Percentiles rank a stretch among this genome's conserved stretches.
These are phyloP conservation scores for Hycleus phaleratus DNA, from an alignment of 1,140 invertebrate genomes.

Conservation along the genomic window DNA sequence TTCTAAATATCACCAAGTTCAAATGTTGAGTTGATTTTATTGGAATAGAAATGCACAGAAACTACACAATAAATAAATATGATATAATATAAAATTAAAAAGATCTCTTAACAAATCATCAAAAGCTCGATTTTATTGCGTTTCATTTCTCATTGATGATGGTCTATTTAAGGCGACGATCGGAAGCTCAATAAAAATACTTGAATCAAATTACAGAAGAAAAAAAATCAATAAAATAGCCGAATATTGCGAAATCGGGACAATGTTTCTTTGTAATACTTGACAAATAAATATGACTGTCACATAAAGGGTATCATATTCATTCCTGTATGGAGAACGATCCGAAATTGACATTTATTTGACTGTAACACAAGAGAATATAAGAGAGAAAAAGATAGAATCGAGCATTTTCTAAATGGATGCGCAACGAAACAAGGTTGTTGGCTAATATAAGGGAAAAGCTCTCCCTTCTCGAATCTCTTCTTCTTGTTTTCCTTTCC, in stretches of 20 bases:
- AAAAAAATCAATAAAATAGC: slow-evolving; percentile 5
- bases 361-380: neutral
- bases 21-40: too few species aligned
- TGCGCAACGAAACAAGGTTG: neutral
- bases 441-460: neutral
- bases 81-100: neutral
- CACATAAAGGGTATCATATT: slow-evolving; percentile 17
- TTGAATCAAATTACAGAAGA: too few species aligned
- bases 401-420: slow-evolving; percentile 18
- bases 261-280: neutral
- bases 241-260: slow-evolving; percentile 1
- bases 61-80: neutral
- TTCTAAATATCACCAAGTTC: too few species aligned
- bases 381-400: neutral
- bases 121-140: too few species aligned
- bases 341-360: slow-evolving; percentile 21
- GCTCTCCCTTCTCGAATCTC: neutral
- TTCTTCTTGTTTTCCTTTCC: neutral
- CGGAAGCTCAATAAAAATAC: too few species aligned
- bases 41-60: too few species aligned
- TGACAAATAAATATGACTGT: slow-evolving; percentile 18
- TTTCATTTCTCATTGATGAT: too few species aligned
- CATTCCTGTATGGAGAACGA: slow-evolving; percentile 15
- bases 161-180: too few species aligned
- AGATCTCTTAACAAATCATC: too few species aligned